Evolutionary conservation across 2,113 vertebrate genomes (phyloP).

Genomic region (Ciconia maguari): DNA sequence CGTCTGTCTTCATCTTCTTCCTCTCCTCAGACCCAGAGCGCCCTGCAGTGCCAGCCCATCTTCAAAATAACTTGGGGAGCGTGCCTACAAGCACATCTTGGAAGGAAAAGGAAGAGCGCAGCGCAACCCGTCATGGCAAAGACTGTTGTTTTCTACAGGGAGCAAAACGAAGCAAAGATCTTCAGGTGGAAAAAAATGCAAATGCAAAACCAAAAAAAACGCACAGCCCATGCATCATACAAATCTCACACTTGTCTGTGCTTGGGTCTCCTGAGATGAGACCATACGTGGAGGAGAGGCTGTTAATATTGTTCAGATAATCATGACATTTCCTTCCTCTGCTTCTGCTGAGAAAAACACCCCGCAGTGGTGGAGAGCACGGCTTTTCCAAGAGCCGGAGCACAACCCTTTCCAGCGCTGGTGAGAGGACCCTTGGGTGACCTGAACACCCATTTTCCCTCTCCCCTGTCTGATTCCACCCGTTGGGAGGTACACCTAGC

Average conservation of each 20-base stretch:
- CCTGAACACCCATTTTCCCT: neutral
- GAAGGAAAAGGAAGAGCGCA: neutral
- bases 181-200: neutral
- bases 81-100: neutral
- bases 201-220: neutral
- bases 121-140: neutral
- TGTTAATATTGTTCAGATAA: neutral
- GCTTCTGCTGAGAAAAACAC: neutral
- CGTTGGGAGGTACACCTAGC: rapidly evolving
- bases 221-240: neutral
- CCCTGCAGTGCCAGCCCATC: neutral
- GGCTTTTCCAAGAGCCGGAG: neutral
- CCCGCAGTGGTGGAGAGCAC: rapidly evolving
- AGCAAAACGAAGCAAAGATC: neutral
- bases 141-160: neutral
- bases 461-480: neutral
- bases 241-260: neutral
- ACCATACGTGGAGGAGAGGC: neutral
- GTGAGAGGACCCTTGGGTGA: neutral
- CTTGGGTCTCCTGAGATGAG: neutral
- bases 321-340: neutral
- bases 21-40: neutral
- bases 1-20: neutral
- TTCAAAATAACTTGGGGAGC: neutral
- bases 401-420: neutral